phyloP scores from a whole-genome alignment of 1,140 invertebrate species.

The Trichonephila clavipes region DNA sequence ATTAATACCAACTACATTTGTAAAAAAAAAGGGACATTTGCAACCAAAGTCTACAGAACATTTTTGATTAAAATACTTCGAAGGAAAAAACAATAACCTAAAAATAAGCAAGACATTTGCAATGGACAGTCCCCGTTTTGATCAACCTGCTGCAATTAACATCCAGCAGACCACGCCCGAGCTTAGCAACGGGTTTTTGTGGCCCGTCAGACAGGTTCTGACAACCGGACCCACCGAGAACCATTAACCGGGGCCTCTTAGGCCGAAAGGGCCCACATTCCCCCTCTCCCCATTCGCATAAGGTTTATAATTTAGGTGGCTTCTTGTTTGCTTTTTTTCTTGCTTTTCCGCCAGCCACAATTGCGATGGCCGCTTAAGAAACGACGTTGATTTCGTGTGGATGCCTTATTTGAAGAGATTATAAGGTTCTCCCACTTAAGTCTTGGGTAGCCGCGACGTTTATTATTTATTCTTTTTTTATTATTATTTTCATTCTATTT shows the following conservation, averaged over 20 bases:
- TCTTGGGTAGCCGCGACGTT: no score
- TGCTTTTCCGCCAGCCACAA: neutral
- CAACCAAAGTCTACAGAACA: no score
- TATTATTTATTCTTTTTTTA: no score
- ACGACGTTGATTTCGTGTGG: neutral
- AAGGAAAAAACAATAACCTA: neutral
- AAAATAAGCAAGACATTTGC: neutral
- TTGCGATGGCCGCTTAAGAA: neutral
- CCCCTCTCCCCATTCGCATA: neutral
- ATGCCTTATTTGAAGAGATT: neutral
- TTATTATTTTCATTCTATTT: no score
- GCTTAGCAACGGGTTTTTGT: conserved; percentile 36
- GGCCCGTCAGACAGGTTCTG: conserved; percentile 65
- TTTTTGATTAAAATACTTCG: no score
- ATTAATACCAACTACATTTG: no score
- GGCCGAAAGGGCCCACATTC: conserved; percentile 5
- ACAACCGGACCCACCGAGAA: conserved; percentile 54
- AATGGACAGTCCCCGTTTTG: neutral
- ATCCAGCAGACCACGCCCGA: conserved; percentile 55
- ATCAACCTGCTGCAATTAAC: conserved; percentile 62
- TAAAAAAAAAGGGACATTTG: no score
- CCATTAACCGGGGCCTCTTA: conserved; percentile 51
- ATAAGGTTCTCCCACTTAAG: neutral
- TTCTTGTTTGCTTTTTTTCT: conserved; percentile 37
- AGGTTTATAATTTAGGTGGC: conserved; percentile 34